Evolutionary conservation across 2,797 vertebrate species (phyloP).

Genomic region (Rhinella marina): DNA sequence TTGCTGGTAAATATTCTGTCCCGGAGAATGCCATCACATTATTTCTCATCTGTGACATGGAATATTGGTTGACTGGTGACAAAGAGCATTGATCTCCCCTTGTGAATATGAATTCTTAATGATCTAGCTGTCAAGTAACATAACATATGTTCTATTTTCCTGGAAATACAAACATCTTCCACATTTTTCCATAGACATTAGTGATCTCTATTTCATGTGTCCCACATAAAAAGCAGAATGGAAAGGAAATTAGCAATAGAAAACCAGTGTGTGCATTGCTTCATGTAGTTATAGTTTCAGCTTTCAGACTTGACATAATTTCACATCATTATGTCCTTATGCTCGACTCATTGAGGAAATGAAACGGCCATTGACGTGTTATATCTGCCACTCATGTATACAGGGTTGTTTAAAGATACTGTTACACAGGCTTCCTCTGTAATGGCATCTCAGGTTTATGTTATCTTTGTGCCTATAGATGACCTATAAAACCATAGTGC

Average conservation of each 20-base stretch:
- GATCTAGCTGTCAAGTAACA: neutral
- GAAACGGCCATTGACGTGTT: neutral
- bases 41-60: neutral
- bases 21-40: neutral
- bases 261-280: neutral
- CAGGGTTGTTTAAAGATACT: neutral
- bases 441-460: neutral
- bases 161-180: neutral
- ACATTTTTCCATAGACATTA: neutral
- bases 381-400: neutral
- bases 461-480: conserved; percentile 14
- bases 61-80: neutral
- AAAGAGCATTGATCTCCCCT: neutral
- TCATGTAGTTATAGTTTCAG: conserved; percentile 15
- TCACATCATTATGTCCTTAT: neutral
- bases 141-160: neutral
- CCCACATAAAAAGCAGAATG: neutral
- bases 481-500: conserved; percentile 9
- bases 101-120: neutral
- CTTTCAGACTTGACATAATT: conserved; percentile 17
- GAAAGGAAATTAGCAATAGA: neutral
- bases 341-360: neutral
- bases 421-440: neutral
- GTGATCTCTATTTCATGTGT: conserved; percentile 4
- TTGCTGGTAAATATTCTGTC: neutral